Base-by-base conservation (phyloP, 2,113 vertebrate genomes). In the Syngnathus floridae region DNA sequence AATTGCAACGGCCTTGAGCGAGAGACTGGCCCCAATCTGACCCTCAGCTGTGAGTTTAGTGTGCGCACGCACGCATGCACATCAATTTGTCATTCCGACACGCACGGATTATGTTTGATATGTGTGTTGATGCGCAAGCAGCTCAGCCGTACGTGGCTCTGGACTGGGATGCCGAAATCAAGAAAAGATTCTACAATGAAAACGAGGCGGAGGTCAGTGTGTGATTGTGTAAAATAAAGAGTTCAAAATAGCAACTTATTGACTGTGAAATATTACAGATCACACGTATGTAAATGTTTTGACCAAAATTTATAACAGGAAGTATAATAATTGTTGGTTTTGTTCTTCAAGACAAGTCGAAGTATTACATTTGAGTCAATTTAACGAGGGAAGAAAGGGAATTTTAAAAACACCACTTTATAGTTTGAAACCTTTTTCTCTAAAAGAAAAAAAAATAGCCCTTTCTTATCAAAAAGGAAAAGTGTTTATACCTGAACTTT, bases 111-210 rank as follows among this genome's bases (percentile, higher is more conserved):
- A 13, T 21, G 19, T 60, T 40, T 60, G 19, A n/a, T 38, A 10
- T 40, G 40, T 41, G 1, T 45, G 43, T 48, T 19, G 16, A 17
- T 21, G 70, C 22, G 8, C 65, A 57, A n/a, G 76, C 83, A 95
- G 94, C 91, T 75, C 93, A 93, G 81, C 90, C 89, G 0, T 95
- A 94, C 1, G 87, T 95, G 38, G 93, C 93, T 64, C 91, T 95
- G 5, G 94, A 95, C 90, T 95, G 93, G 93, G 92, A 94, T 49
- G 89, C 92, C 0, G 92, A 95, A 43, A 93, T 93, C 90, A 95
- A 94, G 88, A 94, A 93, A 69, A 90, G 90, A 41, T 94, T 93
- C 84, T 95, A 95, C 72, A 88, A 94, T 0, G 93, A 95, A 51
- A 90, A 87, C 0, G 94, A 95, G 71, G 94, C 94, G 0, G 94